Evolutionary conservation across 2,113 vertebrate genomes (phyloP).

Genomic region (Macquaria ambigua): DNA sequence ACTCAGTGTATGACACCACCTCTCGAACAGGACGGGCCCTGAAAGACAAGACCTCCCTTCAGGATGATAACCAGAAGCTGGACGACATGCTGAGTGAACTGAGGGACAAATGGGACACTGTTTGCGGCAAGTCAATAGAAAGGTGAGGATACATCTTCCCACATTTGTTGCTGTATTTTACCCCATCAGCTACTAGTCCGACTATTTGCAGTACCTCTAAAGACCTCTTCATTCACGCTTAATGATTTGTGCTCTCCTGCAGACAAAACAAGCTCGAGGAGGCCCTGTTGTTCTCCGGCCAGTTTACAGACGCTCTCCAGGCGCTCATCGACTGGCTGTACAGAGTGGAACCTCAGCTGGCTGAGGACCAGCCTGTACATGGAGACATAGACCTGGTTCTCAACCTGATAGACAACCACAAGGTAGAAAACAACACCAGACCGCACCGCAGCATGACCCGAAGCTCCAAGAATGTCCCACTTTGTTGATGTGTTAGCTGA

Average conservation of each 20-base stretch:
- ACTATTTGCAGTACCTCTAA: neutral
- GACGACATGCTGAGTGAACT: conserved; percentile 97
- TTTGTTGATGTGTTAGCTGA: neutral
- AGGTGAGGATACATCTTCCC: conserved; percentile 83
- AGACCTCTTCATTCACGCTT: neutral
- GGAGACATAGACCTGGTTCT: conserved; percentile 98
- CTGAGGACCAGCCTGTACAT: conserved; percentile 97
- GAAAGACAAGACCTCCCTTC: conserved; percentile 94
- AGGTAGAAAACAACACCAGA: conserved; percentile 84
- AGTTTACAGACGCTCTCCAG: conserved; percentile 97
- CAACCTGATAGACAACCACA: conserved; percentile 98
- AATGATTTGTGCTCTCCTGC: conserved; percentile 23
- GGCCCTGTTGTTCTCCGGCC: conserved; percentile 96
- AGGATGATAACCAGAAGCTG: conserved; percentile 95
- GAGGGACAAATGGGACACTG: conserved; percentile 98
- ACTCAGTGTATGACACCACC: conserved; percentile 97
- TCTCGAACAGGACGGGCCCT: conserved; percentile 92
- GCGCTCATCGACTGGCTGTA: conserved; percentile 99
- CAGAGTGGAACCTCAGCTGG: conserved; percentile 95
- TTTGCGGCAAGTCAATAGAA: conserved; percentile 98
- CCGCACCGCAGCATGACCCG: neutral
- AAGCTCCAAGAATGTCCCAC: neutral
- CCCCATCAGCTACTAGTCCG: neutral
- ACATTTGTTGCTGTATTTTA: neutral
- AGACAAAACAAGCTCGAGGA: conserved; percentile 99